A percentile compares a stretch with the other conserved stretches of the same genome.
Evolutionary conservation across 2,797 vertebrate species (phyloP).

Genomic region (Poeciliopsis infans): DNA sequence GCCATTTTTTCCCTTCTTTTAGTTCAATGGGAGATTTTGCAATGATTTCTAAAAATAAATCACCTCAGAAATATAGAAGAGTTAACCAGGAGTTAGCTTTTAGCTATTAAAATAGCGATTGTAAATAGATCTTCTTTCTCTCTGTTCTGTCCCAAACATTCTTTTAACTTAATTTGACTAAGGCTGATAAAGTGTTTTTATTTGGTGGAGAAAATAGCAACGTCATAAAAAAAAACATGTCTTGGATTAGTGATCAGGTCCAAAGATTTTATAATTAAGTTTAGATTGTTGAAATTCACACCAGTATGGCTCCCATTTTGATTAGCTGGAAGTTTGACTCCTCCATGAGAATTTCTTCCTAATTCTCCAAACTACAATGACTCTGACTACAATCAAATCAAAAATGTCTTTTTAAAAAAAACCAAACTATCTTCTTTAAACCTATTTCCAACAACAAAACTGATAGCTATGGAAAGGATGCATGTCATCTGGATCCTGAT

Average conservation of each 20-base stretch:
- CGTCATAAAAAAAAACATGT: neutral
- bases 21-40: neutral
- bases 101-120: neutral
- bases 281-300: neutral
- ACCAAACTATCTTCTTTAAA: neutral
- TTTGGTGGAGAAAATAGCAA: neutral
- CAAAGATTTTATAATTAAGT: neutral
- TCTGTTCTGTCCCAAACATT: neutral
- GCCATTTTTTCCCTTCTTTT: neutral
- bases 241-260: neutral
- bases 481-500: neutral
- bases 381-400: neutral
- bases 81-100: neutral
- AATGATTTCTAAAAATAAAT: neutral
- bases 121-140: neutral
- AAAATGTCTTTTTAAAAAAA: neutral
- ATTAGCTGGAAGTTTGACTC: neutral
- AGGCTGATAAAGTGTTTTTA: neutral
- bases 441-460: neutral
- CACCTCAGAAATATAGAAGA: neutral
- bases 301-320: neutral
- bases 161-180: neutral
- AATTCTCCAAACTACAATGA: neutral
- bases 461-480: neutral
- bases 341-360: neutral